A percentile compares a stretch with the other conserved stretches of the same genome.
phyloP scores from a whole-genome alignment of 2,888 invertebrate species.

The Thecophora atra region DNA sequence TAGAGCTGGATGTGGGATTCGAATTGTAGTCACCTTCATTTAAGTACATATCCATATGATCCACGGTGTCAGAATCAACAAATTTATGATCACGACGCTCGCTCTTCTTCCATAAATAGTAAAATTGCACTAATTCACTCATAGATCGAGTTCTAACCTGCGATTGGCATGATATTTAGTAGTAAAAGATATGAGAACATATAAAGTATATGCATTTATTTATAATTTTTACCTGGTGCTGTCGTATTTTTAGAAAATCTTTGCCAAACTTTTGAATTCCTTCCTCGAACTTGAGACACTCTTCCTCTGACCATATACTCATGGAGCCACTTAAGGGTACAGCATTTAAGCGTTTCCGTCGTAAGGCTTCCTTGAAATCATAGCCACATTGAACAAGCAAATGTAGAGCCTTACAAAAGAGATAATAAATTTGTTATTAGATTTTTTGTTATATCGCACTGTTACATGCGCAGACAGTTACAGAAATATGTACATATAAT shows the following conservation, averaged over 20 bases:
- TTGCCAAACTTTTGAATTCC: conserved; percentile 94
- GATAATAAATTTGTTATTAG: background rate
- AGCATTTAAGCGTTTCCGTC: conserved; percentile 80
- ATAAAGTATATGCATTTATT: background rate
- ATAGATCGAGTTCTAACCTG: conserved; percentile 87
- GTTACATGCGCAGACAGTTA: no score
- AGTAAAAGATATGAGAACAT: conserved; percentile 18
- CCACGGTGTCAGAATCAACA: conserved; percentile 61
- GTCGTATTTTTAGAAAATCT: conserved; percentile 94
- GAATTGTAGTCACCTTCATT: conserved; percentile 55
- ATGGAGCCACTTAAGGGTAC: conserved; percentile 75
- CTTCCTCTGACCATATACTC: conserved; percentile 96
- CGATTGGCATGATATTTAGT: background rate
- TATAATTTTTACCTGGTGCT: conserved; percentile 75
- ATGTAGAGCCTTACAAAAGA: conserved; percentile 74
- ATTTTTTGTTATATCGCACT: background rate
- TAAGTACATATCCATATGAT: conserved; percentile 63
- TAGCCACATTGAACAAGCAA: conserved; percentile 92
- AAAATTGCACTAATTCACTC: conserved; percentile 96
- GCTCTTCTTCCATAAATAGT: conserved; percentile 98
- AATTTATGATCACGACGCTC: conserved; percentile 84
- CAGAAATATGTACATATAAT: no score
- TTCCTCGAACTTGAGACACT: conserved; percentile 95
- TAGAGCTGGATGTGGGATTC: conserved; percentile 39
- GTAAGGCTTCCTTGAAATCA: conserved; percentile 91